A percentile compares a stretch with the other conserved stretches of the same genome.
Evolutionary conservation across 2,888 invertebrate genomes (phyloP).

Genomic region (Syritta pipiens): DNA sequence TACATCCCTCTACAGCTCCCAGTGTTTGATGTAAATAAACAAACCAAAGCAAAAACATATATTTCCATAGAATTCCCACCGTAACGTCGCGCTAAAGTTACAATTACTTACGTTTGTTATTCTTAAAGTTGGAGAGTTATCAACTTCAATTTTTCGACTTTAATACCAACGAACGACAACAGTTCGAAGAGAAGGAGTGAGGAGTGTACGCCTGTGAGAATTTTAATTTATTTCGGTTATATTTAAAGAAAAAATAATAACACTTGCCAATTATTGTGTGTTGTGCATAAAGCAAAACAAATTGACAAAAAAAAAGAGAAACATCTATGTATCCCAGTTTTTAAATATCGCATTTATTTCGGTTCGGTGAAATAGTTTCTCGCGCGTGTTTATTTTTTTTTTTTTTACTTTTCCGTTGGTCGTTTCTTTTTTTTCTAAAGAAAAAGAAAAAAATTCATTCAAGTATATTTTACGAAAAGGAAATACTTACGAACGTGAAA

Average conservation of each 20-base stretch:
- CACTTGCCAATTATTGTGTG: constrained; percentile 65
- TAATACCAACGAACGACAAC: constrained; percentile 19
- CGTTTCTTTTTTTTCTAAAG: not conserved
- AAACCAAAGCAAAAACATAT: not conserved
- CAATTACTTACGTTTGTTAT: no score
- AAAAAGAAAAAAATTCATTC: constrained; percentile 26
- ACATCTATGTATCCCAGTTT: constrained; percentile 12
- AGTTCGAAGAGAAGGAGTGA: constrained; percentile 3
- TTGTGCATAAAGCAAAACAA: constrained; percentile 49
- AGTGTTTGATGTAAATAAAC: not conserved
- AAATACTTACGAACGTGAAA: constrained; percentile 14
- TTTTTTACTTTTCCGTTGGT: constrained; percentile 7
- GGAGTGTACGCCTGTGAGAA: constrained; percentile 56
- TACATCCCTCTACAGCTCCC: not conserved
- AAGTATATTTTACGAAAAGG: constrained; percentile 8
- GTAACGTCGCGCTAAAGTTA: not conserved
- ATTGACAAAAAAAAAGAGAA: constrained; percentile 9
- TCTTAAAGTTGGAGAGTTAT: no score
- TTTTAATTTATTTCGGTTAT: no score
- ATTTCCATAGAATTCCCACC: constrained; percentile 1
- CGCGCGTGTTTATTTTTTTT: constrained; percentile 27
- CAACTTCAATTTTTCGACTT: constrained; percentile 22
- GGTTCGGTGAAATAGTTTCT: constrained; percentile 52
- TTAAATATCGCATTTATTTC: constrained; percentile 61
- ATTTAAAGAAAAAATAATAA: constrained; percentile 54